phyloP scores from a whole-genome alignment of 1,140 invertebrate species.

The Brachionus manjavacas region DNA sequence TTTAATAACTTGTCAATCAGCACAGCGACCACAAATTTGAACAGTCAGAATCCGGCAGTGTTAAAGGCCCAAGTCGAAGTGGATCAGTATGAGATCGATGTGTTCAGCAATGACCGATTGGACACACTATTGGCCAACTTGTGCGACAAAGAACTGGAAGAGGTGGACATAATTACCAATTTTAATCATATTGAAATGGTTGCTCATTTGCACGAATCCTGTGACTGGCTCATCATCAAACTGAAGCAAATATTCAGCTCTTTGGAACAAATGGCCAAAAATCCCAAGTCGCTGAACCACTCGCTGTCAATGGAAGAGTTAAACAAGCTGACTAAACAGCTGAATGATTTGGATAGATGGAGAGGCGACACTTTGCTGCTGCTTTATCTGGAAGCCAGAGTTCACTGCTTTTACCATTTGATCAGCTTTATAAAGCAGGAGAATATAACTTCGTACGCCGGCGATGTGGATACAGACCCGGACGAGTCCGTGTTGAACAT shows the following conservation, averaged over 20 bases:
- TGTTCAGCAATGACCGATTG: slow-evolving; percentile 25
- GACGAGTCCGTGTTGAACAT: slow-evolving; percentile 13
- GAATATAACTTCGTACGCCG: slow-evolving; percentile 23
- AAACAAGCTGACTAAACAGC: neutral
- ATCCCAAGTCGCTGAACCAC: slow-evolving; percentile 24
- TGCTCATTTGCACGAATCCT: slow-evolving; percentile 27
- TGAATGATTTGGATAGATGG: slow-evolving; percentile 20
- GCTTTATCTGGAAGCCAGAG: slow-evolving; percentile 6
- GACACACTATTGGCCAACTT: slow-evolving; percentile 20
- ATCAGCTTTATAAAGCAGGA: slow-evolving; percentile 5
- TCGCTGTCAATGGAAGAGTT: slow-evolving; percentile 21
- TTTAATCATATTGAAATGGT: slow-evolving; percentile 36
- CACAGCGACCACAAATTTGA: slow-evolving; percentile 26
- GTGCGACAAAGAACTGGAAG: slow-evolving; percentile 20
- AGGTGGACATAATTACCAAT: slow-evolving; percentile 34
- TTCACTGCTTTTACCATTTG: slow-evolving; percentile 42
- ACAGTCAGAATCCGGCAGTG: slow-evolving; percentile 32
- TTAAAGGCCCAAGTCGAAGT: slow-evolving; percentile 29
- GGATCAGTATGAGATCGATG: slow-evolving; percentile 9
- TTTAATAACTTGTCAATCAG: neutral
- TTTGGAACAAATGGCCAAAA: slow-evolving; percentile 32
- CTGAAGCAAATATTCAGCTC: slow-evolving; percentile 23
- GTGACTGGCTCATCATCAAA: slow-evolving; percentile 31
- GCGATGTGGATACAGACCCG: slow-evolving; percentile 35
- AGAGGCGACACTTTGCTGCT: slow-evolving; percentile 27